Percentiles rank a stretch among this genome's conserved stretches.
Evolutionary conservation across 53 echinoderm and acorn worm genomes (phyloP).

Genomic region (Paracentrotus lividus): DNA sequence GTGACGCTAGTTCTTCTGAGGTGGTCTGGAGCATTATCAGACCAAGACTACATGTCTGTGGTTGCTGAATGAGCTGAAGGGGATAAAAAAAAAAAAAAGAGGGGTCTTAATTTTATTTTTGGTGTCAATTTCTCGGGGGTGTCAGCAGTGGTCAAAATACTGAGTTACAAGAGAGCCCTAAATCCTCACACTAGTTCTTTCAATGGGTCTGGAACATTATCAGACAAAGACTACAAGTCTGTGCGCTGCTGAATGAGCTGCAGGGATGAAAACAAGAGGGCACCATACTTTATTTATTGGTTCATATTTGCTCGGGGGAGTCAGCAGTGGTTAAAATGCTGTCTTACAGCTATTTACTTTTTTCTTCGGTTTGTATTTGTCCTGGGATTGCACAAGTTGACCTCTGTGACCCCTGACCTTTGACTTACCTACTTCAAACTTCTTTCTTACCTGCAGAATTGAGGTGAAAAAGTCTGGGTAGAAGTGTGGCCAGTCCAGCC

Average conservation of each 20-base stretch:
- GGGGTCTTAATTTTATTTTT: no score
- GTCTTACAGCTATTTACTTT: no score
- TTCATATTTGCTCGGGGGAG: no score
- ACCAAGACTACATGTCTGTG: slow-evolving; percentile 85
- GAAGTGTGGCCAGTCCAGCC: slow-evolving; percentile 98
- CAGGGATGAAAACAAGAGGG: neutral
- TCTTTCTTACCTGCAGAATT: slow-evolving; percentile 86
- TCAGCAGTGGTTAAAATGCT: no score
- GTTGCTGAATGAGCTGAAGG: slow-evolving; percentile 94
- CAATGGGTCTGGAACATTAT: slow-evolving; percentile 93
- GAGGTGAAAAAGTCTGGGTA: slow-evolving; percentile 99
- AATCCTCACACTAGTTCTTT: slow-evolving; percentile 96
- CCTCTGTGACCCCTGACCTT: no score
- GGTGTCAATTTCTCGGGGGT: no score
- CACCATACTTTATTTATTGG: no score
- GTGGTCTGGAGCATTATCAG: slow-evolving; percentile 93
- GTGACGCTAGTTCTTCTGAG: slow-evolving; percentile 95
- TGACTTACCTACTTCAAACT: no score
- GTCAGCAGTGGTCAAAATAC: no score
- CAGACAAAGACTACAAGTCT: slow-evolving; percentile 86
- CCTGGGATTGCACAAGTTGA: no score
- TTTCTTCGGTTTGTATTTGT: no score
- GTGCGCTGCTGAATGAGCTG: slow-evolving; percentile 96
- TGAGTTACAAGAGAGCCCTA: no score
- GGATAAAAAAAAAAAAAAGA: neutral